Conservation (phyloP, 1,140 invertebrate genomes). For the Drosophila fuyamai region DNA sequence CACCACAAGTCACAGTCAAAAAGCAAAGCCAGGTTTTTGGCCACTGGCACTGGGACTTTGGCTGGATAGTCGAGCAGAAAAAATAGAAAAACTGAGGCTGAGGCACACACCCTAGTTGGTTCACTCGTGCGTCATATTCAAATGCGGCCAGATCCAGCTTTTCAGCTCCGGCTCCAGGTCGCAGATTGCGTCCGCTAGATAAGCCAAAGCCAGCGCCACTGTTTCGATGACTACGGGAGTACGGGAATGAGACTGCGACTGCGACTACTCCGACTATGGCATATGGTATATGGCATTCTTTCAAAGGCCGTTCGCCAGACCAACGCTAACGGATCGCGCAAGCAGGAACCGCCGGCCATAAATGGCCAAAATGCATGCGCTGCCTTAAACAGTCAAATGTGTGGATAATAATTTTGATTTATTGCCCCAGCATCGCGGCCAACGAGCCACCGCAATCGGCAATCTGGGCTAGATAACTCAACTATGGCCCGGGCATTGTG, state of each 20-base stretch:
- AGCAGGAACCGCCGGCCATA: constrained; percentile 72
- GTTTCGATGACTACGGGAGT: constrained; percentile 45
- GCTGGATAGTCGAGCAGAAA: constrained; percentile 4
- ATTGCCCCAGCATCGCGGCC: constrained; percentile 58
- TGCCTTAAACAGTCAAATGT: constrained; percentile 78
- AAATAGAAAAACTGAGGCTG: constrained; percentile 12
- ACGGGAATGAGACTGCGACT: constrained; percentile 13
- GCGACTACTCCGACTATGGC: constrained; percentile 11
- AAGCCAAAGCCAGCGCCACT: constrained; percentile 73
- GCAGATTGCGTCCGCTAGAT: constrained; percentile 73
- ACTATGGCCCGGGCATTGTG: constrained; percentile 28
- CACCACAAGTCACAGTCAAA: constrained; percentile 60
- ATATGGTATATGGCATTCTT: constrained; percentile 66
- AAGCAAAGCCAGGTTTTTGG: constrained; percentile 51
- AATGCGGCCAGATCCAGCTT: constrained; percentile 55
- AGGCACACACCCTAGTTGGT: constrained; percentile 74
- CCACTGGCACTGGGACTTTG: constrained; percentile 37
- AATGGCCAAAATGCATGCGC: constrained; percentile 69
- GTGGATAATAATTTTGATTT: constrained; percentile 82
- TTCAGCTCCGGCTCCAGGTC: constrained; percentile 49
- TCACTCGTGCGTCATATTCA: constrained; percentile 80
- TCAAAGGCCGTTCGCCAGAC: constrained; percentile 67
- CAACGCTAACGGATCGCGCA: constrained; percentile 54
- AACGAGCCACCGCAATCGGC: constrained; percentile 36
- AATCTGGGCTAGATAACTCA: constrained; percentile 76